A percentile compares a stretch with the other conserved stretches of the same genome.
Evolutionary conservation across 1,140 invertebrate genomes (phyloP).

Genomic region (Bacillus rossius): DNA sequence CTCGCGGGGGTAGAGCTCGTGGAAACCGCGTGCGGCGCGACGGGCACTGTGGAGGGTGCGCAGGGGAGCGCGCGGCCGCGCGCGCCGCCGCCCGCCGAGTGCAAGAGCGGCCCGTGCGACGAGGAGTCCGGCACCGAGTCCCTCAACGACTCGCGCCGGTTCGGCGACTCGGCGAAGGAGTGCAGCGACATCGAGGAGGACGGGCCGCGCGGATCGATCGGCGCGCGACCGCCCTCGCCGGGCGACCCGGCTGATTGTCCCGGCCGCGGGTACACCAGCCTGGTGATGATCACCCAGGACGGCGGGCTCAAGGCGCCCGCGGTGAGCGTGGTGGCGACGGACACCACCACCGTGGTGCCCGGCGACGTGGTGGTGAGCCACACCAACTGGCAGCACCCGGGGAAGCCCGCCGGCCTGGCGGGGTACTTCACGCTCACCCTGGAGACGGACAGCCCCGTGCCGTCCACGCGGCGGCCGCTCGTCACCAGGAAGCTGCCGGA

Average conservation of each 20-base stretch:
- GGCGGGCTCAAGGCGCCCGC: conserved; percentile 36
- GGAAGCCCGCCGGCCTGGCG: conserved; percentile 8
- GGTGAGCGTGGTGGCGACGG: conserved; percentile 31
- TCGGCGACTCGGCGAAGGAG: conserved; percentile 1
- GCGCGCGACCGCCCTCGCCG: conserved; percentile 2
- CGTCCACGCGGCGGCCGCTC: not conserved
- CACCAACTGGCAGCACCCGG: conserved; percentile 25
- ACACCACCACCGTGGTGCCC: conserved; percentile 33
- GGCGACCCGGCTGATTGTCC: conserved; percentile 38
- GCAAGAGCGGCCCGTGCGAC: not conserved
- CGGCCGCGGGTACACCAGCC: conserved; percentile 65
- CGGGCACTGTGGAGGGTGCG: no score
- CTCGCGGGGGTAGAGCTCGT: no score
- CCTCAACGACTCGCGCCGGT: conserved; percentile 5
- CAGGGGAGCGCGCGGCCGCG: no score
- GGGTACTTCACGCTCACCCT: conserved; percentile 22
- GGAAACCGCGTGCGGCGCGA: no score
- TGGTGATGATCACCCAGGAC: conserved; percentile 76
- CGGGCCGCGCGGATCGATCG: conserved; percentile 12
- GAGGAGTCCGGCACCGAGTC: not conserved
- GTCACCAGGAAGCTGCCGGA: conserved; percentile 12
- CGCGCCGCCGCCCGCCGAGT: not conserved
- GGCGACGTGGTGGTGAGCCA: conserved; percentile 34
- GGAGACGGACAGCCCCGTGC: not conserved
- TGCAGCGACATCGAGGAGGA: conserved; percentile 15